Evolutionary conservation across 2,888 invertebrate species (phyloP).

Genomic region (Hecatera dysodea): DNA sequence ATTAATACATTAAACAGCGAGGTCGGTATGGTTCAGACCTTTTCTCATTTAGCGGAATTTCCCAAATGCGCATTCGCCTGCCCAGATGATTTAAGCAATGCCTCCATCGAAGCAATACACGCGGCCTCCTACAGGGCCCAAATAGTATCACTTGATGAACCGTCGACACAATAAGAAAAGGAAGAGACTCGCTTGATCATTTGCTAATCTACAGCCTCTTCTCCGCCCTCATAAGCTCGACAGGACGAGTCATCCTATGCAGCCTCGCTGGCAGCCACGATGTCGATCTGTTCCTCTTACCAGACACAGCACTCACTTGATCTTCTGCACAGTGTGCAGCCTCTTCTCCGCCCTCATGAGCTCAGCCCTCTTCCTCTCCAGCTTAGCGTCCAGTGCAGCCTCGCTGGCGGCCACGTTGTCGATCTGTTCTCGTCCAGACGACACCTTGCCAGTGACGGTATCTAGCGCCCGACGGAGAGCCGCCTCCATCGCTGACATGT

Average conservation of each 20-base stretch:
- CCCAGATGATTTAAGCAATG: not conserved
- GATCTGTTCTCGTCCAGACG: conserved; percentile 94
- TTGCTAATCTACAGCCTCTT: no score
- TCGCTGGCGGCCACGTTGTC: conserved; percentile 97
- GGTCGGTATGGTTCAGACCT: no score
- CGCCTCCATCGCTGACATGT: conserved; percentile 95
- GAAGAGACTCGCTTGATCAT: no score
- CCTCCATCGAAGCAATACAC: no score
- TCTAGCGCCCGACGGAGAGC: conserved; percentile 94
- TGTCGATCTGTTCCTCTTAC: not conserved
- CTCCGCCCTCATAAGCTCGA: no score
- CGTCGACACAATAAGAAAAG: no score
- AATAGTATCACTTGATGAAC: not conserved
- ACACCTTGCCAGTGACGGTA: conserved; percentile 92
- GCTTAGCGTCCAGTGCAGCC: conserved; percentile 96
- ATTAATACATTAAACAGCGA: no score
- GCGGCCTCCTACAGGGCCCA: no score
- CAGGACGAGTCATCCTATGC: no score
- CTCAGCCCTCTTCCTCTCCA: conserved; percentile 97
- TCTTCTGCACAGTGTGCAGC: conserved; percentile 97
- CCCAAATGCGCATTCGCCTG: no score
- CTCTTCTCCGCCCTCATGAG: conserved; percentile 98
- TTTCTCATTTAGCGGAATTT: no score
- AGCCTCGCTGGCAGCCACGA: no score
- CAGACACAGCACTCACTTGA: conserved; percentile 91